Conservation (phyloP, 2,113 vertebrate genomes). For the Anser cygnoides region DNA sequence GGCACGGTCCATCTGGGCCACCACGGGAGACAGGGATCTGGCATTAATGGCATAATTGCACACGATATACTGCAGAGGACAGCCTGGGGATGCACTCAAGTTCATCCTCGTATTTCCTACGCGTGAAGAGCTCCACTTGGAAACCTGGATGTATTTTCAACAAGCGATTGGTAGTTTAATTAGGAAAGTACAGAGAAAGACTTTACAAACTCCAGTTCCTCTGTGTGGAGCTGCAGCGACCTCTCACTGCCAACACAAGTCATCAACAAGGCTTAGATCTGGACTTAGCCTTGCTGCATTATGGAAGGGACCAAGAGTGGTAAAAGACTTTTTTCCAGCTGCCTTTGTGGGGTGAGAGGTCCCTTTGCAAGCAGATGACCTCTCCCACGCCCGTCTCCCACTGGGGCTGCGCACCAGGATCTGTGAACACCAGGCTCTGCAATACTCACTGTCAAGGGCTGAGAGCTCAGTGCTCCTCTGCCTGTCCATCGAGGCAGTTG, state of each 20-base stretch:
- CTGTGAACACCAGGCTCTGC: not conserved
- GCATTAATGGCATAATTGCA: not conserved
- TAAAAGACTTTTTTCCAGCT: not conserved
- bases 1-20: not conserved
- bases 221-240: not conserved
- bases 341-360: not conserved
- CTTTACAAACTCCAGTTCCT: not conserved
- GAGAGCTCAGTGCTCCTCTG: constrained; percentile 80
- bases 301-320: not conserved
- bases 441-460: constrained; percentile 78
- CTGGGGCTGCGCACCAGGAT: not conserved
- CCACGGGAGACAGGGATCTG: not conserved
- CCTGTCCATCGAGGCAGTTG: constrained; percentile 77
- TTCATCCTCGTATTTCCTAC: not conserved
- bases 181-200: not conserved
- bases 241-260: not conserved
- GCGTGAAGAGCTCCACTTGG: not conserved
- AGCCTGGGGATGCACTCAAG: not conserved
- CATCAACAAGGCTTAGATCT: not conserved
- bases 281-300: not conserved
- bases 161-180: accelerated
- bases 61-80: not conserved
- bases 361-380: not conserved
- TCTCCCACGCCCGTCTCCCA: not conserved
- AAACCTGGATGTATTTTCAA: not conserved